These are phyloP conservation scores for Drosophila trapezifrons DNA, from an alignment of 1,140 invertebrate species.

Conservation along the genomic window DNA sequence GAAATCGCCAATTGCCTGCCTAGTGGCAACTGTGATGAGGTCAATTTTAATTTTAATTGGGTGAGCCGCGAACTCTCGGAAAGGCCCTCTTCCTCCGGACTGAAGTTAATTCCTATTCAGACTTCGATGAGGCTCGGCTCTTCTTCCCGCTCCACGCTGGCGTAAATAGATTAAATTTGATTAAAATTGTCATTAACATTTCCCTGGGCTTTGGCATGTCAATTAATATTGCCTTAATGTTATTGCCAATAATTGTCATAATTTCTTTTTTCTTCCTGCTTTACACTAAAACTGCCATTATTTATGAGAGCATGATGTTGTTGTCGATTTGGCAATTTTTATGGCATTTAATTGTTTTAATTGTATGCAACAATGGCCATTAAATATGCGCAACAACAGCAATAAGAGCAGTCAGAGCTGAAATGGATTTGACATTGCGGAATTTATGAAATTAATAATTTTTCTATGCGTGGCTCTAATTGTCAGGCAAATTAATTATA, in stretches of 20 bases:
- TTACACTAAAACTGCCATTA: constrained; percentile 64
- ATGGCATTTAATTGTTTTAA: constrained; percentile 78
- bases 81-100: too few species aligned
- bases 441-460: constrained; percentile 75
- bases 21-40: constrained; percentile 48
- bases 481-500: constrained; percentile 66
- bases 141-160: too few species aligned
- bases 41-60: constrained; percentile 50
- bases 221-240: constrained; percentile 68
- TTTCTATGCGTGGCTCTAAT: constrained; percentile 54
- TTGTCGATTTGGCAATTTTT: constrained; percentile 53
- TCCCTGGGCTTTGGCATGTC: constrained; percentile 51
- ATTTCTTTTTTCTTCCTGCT: constrained; percentile 31
- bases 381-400: constrained; percentile 56
- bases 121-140: not conserved
- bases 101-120: constrained; percentile 2
- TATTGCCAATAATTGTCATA: constrained; percentile 69
- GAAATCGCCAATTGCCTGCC: constrained; percentile 50
- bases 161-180: constrained; percentile 57
- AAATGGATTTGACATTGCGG: constrained; percentile 63
- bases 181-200: constrained; percentile 62
- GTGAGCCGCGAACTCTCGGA: constrained; percentile 8
- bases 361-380: constrained; percentile 62
- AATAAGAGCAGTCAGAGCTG: constrained; percentile 17
- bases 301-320: constrained; percentile 54